A percentile compares a stretch with the other conserved stretches of the same genome.
Conservation (phyloP, 2,113 vertebrate species). For the Lasiurus borealis region DNA sequence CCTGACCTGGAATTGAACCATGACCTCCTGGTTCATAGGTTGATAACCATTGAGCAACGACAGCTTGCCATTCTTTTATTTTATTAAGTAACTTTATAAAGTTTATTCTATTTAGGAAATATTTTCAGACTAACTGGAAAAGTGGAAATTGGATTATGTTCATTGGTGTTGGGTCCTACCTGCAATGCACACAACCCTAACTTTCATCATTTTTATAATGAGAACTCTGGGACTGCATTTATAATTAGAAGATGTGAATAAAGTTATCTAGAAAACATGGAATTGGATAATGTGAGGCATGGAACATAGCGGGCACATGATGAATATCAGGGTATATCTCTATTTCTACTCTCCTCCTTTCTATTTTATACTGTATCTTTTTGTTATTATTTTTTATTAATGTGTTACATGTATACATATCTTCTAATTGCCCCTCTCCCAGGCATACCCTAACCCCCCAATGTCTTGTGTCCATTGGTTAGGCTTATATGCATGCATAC, state of each 20-base stretch:
- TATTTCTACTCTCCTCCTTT: background rate
- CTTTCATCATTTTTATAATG: background rate
- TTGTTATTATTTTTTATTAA: no score
- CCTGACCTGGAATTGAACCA: no score
- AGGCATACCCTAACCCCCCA: no score
- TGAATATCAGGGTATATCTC: background rate
- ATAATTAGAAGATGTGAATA: background rate
- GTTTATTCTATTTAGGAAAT: background rate
- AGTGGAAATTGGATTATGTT: background rate
- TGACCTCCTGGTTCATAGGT: no score
- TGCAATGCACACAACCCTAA: background rate
- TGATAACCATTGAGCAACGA: no score
- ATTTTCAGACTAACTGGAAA: background rate
- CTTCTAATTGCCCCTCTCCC: no score
- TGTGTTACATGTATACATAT: no score
- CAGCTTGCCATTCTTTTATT: background rate
- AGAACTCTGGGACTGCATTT: background rate
- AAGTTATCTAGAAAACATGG: background rate
- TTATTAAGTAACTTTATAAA: background rate
- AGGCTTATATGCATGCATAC: no score
- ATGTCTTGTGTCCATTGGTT: no score
- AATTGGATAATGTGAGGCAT: background rate
- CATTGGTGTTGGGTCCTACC: background rate
- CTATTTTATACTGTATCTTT: background rate
- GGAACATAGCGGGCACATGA: background rate